Conservation (phyloP, 1,140 invertebrate genomes). For the Rhagoletis pomonella region DNA sequence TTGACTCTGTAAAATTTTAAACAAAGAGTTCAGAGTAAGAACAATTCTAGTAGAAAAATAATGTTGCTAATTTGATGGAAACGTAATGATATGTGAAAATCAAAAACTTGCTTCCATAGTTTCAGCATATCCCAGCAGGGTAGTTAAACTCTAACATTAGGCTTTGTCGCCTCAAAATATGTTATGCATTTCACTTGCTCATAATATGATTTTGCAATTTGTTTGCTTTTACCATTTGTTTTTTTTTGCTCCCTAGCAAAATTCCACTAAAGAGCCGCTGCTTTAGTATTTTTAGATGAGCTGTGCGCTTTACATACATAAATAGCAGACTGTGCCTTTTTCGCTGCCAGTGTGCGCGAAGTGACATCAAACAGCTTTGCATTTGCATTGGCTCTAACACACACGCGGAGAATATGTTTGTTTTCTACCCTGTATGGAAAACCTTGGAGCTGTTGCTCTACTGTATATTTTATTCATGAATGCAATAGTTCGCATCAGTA, state of each 20-base stretch:
- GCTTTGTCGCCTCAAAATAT: constrained; percentile 29
- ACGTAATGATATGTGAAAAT: too few species aligned
- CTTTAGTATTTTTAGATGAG: neutral
- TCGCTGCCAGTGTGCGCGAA: neutral
- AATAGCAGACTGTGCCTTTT: neutral
- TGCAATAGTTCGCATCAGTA: neutral
- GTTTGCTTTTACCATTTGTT: neutral
- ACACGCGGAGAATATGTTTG: neutral
- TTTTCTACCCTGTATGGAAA: neutral
- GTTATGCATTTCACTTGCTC: constrained; percentile 25
- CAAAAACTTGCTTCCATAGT: too few species aligned
- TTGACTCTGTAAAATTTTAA: too few species aligned
- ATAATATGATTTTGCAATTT: constrained; percentile 53
- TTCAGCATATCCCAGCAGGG: too few species aligned
- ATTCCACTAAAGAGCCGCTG: neutral
- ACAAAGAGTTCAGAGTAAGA: too few species aligned
- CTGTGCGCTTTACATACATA: neutral
- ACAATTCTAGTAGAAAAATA: too few species aligned
- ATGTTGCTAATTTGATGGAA: too few species aligned
- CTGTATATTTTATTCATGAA: constrained; percentile 17
- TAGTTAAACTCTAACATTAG: too few species aligned
- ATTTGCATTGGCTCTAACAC: neutral
- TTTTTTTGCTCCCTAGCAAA: neutral
- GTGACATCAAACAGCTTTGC: neutral
- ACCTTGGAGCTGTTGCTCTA: neutral